Conservation (phyloP, 2,113 vertebrate genomes). For the Illadopsis cleaveri region DNA sequence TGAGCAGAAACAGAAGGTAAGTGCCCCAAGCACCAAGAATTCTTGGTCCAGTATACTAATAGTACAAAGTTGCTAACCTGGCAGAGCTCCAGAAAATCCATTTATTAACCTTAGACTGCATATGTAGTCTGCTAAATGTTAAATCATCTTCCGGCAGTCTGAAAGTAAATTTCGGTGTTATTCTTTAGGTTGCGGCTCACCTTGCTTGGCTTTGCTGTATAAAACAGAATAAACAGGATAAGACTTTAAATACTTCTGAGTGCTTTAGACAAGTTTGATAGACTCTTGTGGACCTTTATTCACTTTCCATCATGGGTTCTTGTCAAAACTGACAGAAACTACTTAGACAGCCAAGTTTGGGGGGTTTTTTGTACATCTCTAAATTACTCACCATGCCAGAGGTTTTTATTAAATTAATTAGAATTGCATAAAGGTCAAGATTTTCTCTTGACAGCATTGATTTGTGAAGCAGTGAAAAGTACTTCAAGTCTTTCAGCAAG, state of each 20-base stretch:
- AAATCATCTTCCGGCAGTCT: neutral
- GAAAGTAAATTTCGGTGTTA: neutral
- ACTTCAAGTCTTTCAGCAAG: neutral
- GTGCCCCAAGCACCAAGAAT: neutral
- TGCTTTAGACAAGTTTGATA: neutral
- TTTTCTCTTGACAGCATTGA: conserved; percentile 29
- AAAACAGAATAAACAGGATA: neutral
- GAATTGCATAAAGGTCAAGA: conserved; percentile 32
- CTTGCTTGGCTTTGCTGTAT: neutral
- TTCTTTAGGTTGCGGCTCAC: neutral
- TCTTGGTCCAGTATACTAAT: neutral
- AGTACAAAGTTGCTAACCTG: neutral
- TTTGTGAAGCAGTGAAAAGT: conserved; percentile 20
- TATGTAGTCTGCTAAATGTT: neutral
- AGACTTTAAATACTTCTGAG: neutral
- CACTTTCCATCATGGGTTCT: neutral
- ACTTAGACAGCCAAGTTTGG: neutral
- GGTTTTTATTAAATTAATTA: conserved; percentile 49
- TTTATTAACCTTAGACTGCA: neutral
- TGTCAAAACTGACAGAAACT: conserved; percentile 14
- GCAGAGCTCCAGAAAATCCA: neutral
- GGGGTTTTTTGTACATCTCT: neutral
- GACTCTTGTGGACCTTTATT: neutral
- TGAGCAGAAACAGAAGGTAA: neutral
- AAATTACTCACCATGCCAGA: neutral